Evolutionary conservation across 2,113 vertebrate species (phyloP), one percentile per base, ranked within the genome.

Genomic region (Notechis scutatus): DNA sequence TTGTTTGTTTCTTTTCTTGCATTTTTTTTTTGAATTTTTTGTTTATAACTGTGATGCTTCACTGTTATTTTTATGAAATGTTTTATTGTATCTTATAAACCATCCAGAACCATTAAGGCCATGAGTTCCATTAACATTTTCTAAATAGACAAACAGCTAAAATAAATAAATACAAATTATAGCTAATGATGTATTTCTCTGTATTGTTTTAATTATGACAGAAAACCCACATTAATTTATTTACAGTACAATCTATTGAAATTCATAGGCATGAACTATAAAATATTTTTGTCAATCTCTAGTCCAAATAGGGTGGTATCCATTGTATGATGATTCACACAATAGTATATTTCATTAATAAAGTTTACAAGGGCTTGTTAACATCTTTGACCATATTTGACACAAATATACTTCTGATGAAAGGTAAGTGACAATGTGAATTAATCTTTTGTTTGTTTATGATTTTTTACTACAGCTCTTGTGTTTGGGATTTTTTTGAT

Each of bases 401-500:
- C 94, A 92, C 91, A 93, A 88, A 85, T 93, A 29, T 91, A 90
- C 4, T 9, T 95, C 45, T 88, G 87, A n/a, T 89, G 55, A 91
- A 95, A 94, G 42, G 59, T 88, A 89, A 59, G 64, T 1, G 1
- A 94, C 96, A 93, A 94, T 57, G 11, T 93, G 93, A 64, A 90
- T 92, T 96, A 95, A 90, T 61, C 45, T 96, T 95, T 92, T 88
- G 42, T 90, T 89, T 92, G 88, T 15, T 92, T 94, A 21, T 94
- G 94, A 95, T 87, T 94, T 93, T 57, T 95, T 94, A 18, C n/a
- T 74, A 1, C 15, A 74, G 18, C 34, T 94, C 94, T 93, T 94
- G 92, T 95, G 11, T 11, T 94, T 96, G 90, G 93, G 89, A 94
- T 97, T 97, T 95, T 96, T 94, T 92, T 86, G 88, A 95, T 93